These are phyloP conservation scores for Pteronura brasiliensis DNA, from an alignment of 2,113 vertebrate genomes.

Conservation along the genomic window DNA sequence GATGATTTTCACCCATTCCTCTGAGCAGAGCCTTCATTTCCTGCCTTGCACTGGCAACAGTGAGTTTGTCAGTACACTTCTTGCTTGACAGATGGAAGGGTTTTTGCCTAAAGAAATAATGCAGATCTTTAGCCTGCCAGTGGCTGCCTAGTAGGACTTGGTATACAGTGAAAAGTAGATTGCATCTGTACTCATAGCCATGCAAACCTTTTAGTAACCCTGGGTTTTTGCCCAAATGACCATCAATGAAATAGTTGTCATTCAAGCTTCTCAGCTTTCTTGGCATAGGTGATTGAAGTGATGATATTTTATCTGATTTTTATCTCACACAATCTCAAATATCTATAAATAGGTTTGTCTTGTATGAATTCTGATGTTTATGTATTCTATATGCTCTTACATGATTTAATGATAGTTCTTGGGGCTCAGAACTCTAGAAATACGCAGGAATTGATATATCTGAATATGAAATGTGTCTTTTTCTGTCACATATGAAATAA, in stretches of 20 bases:
- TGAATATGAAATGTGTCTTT: neutral
- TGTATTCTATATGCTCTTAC: neutral
- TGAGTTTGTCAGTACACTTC: neutral
- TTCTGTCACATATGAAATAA: neutral
- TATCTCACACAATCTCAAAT: neutral
- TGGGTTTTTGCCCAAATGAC: neutral
- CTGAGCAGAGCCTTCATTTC: neutral
- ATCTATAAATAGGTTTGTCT: neutral
- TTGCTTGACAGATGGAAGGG: neutral
- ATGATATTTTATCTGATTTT: neutral
- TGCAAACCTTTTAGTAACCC: neutral
- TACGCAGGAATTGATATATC: neutral
- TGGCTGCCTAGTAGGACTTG: neutral
- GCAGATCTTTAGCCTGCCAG: neutral
- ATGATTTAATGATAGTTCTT: neutral
- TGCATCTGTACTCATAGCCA: neutral
- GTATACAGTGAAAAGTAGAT: neutral
- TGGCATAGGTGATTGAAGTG: neutral
- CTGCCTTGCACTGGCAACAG: neutral
- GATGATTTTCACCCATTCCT: neutral
- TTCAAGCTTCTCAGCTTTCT: neutral
- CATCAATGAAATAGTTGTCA: neutral
- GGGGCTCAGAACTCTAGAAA: neutral
- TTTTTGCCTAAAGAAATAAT: neutral
- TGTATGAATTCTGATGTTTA: neutral